Percentiles rank a stretch among this genome's conserved stretches.
phyloP scores from a whole-genome alignment of 2,113 vertebrate genomes.

The Dryoscopus gambensis region DNA sequence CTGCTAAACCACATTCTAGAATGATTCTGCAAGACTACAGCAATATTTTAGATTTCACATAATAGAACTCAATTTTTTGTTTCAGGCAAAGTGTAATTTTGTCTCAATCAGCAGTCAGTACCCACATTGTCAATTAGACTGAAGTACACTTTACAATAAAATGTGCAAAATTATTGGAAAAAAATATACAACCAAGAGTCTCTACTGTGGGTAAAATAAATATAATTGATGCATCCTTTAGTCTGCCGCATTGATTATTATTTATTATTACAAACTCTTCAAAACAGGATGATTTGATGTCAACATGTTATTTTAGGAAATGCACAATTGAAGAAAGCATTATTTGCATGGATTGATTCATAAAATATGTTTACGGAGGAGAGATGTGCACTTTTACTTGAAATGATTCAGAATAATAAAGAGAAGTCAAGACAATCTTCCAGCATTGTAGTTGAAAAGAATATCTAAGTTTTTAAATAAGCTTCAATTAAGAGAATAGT shows the following conservation, averaged over 20 bases:
- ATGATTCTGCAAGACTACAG: not conserved
- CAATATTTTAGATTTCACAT: conserved; percentile 50
- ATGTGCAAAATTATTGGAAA: conserved; percentile 39
- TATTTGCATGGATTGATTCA: conserved; percentile 60
- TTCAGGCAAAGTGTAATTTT: conserved; percentile 63
- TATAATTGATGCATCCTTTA: conserved; percentile 62
- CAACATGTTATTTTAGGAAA: conserved; percentile 64
- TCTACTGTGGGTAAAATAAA: conserved; percentile 52
- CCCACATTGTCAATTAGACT: conserved; percentile 61
- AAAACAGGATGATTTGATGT: conserved; percentile 61
- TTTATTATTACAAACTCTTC: conserved; percentile 72
- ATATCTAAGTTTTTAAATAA: conserved; percentile 38
- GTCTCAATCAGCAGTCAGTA: conserved; percentile 41
- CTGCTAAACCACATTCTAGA: not conserved
- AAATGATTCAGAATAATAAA: conserved; percentile 62
- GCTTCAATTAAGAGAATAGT: conserved; percentile 42
- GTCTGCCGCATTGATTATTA: conserved; percentile 64
- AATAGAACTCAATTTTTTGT: conserved; percentile 60
- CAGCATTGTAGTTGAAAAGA: conserved; percentile 4
- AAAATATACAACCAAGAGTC: conserved; percentile 25
- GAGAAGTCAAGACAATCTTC: conserved; percentile 21
- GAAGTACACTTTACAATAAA: conserved; percentile 53
- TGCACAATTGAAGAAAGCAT: conserved; percentile 31
- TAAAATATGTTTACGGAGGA: conserved; percentile 63
- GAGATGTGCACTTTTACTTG: conserved; percentile 45